A percentile compares a stretch with the other conserved stretches of the same genome.
Evolutionary conservation across 2,113 vertebrate genomes (phyloP).

Genomic region (Pomatostomus ruficeps): DNA sequence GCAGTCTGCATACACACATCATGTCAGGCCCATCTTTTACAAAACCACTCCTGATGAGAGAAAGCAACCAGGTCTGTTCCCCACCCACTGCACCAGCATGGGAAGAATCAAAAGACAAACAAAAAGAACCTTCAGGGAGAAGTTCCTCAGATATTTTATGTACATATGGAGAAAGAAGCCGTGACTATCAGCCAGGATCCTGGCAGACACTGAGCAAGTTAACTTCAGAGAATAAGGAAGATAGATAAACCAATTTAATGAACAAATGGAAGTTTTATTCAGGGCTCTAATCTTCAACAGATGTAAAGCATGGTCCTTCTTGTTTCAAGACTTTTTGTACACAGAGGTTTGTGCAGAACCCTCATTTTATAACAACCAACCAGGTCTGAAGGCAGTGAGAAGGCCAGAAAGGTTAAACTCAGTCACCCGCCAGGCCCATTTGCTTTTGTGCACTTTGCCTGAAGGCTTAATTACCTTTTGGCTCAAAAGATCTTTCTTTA

Average conservation of each 20-base stretch:
- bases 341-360: background rate
- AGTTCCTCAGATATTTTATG: background rate
- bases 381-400: background rate
- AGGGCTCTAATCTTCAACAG: background rate
- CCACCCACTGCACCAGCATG: background rate
- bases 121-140: background rate
- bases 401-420: background rate
- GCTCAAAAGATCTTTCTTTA: constrained; percentile 78
- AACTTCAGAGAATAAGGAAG: background rate
- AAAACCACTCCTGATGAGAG: background rate
- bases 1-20: background rate
- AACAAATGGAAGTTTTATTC: background rate
- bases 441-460: background rate
- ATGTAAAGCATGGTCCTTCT: background rate
- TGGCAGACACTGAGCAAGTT: background rate
- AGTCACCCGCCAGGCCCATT: background rate
- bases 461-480: constrained; percentile 72
- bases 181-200: background rate
- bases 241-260: background rate
- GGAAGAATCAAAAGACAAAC: background rate
- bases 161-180: background rate
- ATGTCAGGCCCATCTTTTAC: background rate
- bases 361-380: background rate
- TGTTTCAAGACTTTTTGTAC: background rate
- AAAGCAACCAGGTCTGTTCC: background rate